A percentile compares a stretch with the other conserved stretches of the same genome.
Evolutionary conservation across 2,797 vertebrate genomes (phyloP).

Genomic region (Sebastes paucispinis): DNA sequence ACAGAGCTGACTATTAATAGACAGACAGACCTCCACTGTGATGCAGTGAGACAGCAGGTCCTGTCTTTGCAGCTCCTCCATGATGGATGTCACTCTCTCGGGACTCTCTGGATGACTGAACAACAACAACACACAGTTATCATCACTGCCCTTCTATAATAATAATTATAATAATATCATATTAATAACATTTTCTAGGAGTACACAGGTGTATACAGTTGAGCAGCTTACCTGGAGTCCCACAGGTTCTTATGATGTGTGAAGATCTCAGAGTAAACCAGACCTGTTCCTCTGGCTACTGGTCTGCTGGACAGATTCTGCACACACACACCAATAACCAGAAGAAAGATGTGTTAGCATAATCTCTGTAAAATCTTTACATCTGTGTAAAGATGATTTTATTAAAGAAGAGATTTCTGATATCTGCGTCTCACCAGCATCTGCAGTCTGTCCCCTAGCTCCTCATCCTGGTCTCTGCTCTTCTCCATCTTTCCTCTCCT

Average conservation of each 20-base stretch:
- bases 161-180: too few relatives aligned
- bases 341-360: too few relatives aligned
- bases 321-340: neutral
- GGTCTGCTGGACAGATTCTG: conserved; percentile 60
- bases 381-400: neutral
- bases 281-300: conserved; percentile 56
- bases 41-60: conserved; percentile 57
- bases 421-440: conserved; percentile 37
- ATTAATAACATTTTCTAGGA: too few relatives aligned
- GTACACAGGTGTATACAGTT: neutral
- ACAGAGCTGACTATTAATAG: too few relatives aligned
- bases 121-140: neutral
- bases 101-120: conserved; percentile 67
- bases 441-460: conserved; percentile 48
- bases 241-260: conserved; percentile 62
- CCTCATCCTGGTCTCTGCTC: conserved; percentile 50
- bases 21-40: conserved; percentile 33
- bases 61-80: conserved; percentile 62
- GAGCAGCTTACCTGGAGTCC: conserved; percentile 56
- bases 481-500: conserved; percentile 66
- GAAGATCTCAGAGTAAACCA: conserved; percentile 67
- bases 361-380: too few relatives aligned
- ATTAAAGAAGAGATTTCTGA: neutral
- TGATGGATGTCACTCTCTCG: conserved; percentile 59
- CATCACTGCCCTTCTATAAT: too few relatives aligned